These are phyloP conservation scores for Allolobophora icterica DNA, from an alignment of 2,888 invertebrate species.

Conservation along the genomic window DNA sequence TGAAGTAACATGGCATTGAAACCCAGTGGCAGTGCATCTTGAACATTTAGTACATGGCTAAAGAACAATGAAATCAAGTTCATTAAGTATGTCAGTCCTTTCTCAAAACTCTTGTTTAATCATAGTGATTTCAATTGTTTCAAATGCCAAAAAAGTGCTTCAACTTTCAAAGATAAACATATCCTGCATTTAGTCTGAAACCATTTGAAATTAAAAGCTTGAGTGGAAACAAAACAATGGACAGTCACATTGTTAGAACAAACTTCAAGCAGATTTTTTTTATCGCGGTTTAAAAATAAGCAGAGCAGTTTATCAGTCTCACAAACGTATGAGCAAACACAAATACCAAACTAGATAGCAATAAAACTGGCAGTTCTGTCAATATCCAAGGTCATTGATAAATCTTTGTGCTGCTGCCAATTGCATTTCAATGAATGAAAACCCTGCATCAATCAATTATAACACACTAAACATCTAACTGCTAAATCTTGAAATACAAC, in stretches of 20 bases:
- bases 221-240: neutral
- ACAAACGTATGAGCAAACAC: neutral
- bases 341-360: too few relatives aligned
- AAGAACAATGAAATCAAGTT: too few relatives aligned
- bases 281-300: neutral
- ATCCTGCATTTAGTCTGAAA: neutral
- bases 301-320: neutral
- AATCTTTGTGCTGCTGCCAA: neutral
- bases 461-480: neutral
- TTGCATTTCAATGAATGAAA: neutral
- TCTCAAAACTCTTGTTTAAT: too few relatives aligned
- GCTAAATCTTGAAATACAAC: constrained; percentile 10
- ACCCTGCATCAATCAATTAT: neutral
- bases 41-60: too few relatives aligned
- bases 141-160: neutral
- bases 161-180: neutral
- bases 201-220: neutral
- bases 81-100: too few relatives aligned
- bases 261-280: neutral
- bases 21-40: too few relatives aligned
- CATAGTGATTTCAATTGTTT: neutral
- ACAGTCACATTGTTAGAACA: neutral
- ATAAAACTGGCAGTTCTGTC: neutral
- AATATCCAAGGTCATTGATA: constrained; percentile 14
- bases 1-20: too few relatives aligned